Conservation (phyloP, 2,888 invertebrate genomes). For the Chrysodeixis includens region DNA sequence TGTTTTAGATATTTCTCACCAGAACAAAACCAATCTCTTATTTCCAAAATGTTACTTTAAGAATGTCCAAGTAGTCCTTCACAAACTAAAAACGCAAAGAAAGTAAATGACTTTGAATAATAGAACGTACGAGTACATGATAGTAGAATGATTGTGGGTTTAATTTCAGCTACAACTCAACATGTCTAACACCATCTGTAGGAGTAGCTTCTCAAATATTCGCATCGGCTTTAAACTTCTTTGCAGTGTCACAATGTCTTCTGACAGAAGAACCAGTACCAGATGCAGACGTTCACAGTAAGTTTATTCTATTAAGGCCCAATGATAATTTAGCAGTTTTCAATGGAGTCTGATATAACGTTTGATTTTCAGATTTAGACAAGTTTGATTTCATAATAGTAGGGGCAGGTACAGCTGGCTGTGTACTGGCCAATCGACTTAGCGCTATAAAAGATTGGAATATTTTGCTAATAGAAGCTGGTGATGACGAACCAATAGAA, state of each 20-base stretch:
- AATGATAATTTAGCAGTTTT: too few relatives aligned
- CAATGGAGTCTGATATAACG: too few relatives aligned
- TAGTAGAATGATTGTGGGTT: too few relatives aligned
- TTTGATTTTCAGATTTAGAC: constrained; percentile 11
- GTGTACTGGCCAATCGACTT: constrained; percentile 10
- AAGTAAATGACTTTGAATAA: too few relatives aligned
- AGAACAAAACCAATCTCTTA: too few relatives aligned
- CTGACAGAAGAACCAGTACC: constrained; percentile 8
- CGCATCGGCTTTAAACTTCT: constrained; percentile 29
- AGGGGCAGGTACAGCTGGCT: constrained; percentile 10
- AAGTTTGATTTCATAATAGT: constrained; percentile 21
- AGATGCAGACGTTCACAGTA: constrained; percentile 20
- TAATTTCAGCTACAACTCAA: constrained; percentile 24
- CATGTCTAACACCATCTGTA: constrained; percentile 28
- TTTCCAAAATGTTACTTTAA: too few relatives aligned
- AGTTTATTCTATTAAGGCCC: too few relatives aligned
- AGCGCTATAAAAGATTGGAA: constrained; percentile 6
- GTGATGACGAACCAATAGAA: constrained; percentile 24
- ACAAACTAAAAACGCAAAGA: too few relatives aligned
- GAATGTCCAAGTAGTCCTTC: too few relatives aligned
- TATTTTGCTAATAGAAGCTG: constrained; percentile 22
- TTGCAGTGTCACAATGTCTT: constrained; percentile 34
- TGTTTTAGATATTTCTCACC: too few relatives aligned
- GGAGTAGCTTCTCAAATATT: constrained; percentile 27
- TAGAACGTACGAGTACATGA: too few relatives aligned